Evolutionary conservation across 2,113 vertebrate species (phyloP).

Genomic region (Neolamprologus fasciatus): DNA sequence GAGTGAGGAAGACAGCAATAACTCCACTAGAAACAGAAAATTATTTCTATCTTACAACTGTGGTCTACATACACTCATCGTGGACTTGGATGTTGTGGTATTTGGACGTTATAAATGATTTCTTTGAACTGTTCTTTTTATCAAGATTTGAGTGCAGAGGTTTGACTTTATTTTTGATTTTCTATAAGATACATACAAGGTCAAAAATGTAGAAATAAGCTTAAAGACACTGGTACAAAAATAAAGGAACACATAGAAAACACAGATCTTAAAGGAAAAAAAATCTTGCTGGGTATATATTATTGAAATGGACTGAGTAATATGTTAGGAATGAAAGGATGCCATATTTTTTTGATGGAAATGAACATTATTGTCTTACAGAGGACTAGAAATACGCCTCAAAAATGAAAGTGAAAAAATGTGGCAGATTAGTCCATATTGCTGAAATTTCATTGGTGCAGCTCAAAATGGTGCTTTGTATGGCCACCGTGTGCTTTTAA

Average conservation of each 20-base stretch:
- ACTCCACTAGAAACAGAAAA: neutral
- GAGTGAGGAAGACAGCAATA: neutral
- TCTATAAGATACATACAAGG: neutral
- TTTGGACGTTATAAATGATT: neutral
- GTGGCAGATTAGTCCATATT: neutral
- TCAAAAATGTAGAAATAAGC: neutral
- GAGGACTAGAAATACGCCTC: neutral
- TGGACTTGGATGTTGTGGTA: neutral
- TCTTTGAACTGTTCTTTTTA: neutral
- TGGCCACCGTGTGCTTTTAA: neutral
- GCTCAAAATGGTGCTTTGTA: neutral
- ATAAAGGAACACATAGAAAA: neutral
- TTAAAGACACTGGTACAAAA: neutral
- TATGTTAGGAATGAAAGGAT: neutral
- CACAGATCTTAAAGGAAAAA: neutral
- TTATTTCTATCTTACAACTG: neutral
- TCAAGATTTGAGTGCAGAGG: neutral
- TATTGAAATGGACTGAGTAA: neutral
- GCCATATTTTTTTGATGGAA: neutral
- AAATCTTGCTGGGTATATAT: neutral
- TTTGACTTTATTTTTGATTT: neutral
- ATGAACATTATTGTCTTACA: neutral
- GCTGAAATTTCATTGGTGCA: neutral
- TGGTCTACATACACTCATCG: neutral
- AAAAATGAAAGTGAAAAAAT: neutral